Conservation (phyloP, 2,113 vertebrate genomes). For the Microtus montanus region DNA sequence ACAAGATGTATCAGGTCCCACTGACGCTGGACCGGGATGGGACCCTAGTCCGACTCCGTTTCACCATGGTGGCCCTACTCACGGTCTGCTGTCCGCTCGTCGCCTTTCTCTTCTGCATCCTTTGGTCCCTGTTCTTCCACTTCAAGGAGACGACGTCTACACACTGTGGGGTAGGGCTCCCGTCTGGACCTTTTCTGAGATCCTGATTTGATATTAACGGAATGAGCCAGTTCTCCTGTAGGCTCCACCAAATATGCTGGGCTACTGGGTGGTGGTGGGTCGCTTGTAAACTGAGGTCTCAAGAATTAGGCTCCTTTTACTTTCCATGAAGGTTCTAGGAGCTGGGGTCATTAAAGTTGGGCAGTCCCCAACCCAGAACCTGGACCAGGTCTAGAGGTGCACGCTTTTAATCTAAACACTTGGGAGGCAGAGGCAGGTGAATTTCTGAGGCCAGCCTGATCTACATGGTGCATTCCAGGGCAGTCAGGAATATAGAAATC, state of each 20-base stretch:
- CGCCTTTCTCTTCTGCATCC: conserved; percentile 91
- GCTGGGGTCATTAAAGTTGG: not conserved
- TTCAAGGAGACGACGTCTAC: conserved; percentile 91
- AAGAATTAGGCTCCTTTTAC: not conserved
- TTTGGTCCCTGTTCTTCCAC: conserved; percentile 91
- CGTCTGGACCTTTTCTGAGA: conserved; percentile 14
- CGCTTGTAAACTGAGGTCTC: conserved; percentile 30
- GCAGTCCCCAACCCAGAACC: not conserved
- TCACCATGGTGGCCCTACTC: conserved; percentile 87
- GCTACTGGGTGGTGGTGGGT: not conserved
- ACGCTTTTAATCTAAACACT: not conserved
- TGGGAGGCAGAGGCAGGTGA: not conserved
- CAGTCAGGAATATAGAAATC: not conserved
- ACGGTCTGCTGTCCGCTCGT: conserved; percentile 91
- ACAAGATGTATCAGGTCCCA: conserved; percentile 90
- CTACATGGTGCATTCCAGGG: not conserved
- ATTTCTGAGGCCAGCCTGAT: not conserved
- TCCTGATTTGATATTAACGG: conserved; percentile 27
- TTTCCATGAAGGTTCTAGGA: not conserved
- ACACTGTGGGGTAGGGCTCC: conserved; percentile 90
- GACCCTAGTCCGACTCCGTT: conserved; percentile 89
- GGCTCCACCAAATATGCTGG: not conserved
- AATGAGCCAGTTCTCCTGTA: conserved; percentile 20
- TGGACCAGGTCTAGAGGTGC: not conserved
- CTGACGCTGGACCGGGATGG: conserved; percentile 90